Percentiles rank a stretch among this genome's conserved stretches.
These are phyloP conservation scores for Phrixothrix hirtus DNA, from an alignment of 2,888 invertebrate species.

Conservation along the genomic window DNA sequence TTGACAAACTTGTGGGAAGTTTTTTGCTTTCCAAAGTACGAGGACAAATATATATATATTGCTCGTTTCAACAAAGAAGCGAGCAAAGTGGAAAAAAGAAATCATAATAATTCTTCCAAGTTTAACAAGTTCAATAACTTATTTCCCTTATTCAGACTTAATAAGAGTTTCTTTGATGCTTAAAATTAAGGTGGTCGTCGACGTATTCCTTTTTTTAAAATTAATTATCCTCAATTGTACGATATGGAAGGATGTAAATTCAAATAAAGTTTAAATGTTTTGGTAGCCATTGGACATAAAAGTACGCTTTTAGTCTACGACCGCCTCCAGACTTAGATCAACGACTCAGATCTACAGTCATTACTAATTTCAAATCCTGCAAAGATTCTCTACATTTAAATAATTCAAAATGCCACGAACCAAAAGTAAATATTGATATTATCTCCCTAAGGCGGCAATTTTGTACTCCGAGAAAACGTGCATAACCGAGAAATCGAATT, in stretches of 20 bases:
- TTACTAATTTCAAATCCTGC: constrained; percentile 18
- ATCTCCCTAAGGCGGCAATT: constrained; percentile 24
- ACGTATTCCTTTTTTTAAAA: no score
- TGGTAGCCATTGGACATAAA: no score
- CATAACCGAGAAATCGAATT: constrained; percentile 23
- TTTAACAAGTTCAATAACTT: constrained; percentile 8
- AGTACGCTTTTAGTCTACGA: no score
- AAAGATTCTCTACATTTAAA: constrained; percentile 18
- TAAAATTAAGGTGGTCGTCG: constrained; percentile 27
- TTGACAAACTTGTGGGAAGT: not conserved
- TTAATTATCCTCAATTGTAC: no score
- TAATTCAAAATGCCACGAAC: constrained; percentile 24
- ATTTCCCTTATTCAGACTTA: constrained; percentile 7
- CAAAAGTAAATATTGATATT: constrained; percentile 28
- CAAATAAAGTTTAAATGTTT: no score
- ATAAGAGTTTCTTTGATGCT: constrained; percentile 17
- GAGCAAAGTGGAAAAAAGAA: not conserved
- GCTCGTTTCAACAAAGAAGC: not conserved
- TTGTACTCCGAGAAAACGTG: constrained; percentile 19
- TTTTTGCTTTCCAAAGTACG: not conserved
- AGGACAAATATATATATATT: not conserved
- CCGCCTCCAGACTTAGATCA: no score
- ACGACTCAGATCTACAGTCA: no score
- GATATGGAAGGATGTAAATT: no score
- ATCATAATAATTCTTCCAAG: not conserved